A percentile compares a stretch with the other conserved stretches of the same genome.
Evolutionary conservation across 2,113 vertebrate species (phyloP).

Genomic region (Fulica atra): DNA sequence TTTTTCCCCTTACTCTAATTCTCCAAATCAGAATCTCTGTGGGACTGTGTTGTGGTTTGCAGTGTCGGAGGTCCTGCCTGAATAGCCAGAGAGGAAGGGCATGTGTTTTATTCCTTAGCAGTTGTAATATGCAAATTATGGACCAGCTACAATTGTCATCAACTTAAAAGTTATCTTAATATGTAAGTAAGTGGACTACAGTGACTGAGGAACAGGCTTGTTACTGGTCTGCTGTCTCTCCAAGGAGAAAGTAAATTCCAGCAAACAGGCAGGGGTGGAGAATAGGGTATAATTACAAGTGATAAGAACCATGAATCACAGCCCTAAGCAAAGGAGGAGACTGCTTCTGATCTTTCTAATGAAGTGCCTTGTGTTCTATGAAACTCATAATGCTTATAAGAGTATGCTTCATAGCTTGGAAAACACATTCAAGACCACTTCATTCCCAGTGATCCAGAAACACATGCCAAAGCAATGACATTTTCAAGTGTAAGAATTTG

Average conservation of each 20-base stretch:
- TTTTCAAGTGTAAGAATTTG: not conserved
- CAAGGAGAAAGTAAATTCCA: not conserved
- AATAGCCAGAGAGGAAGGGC: not conserved
- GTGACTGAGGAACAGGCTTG: not conserved
- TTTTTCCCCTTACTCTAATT: not conserved
- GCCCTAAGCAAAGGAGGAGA: constrained; percentile 7
- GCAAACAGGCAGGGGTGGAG: not conserved
- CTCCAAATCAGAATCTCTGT: not conserved
- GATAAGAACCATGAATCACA: constrained; percentile 12
- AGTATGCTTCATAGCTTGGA: not conserved
- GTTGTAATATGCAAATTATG: not conserved
- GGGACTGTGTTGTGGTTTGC: not conserved
- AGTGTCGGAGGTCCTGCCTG: not conserved
- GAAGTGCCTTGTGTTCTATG: not conserved
- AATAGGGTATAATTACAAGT: not conserved
- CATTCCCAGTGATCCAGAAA: not conserved
- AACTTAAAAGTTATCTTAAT: not conserved
- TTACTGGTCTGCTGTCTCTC: not conserved
- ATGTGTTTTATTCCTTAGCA: not conserved
- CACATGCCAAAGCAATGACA: not conserved
- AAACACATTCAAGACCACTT: not conserved
- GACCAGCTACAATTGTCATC: not conserved
- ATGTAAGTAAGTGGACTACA: not conserved
- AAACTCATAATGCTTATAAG: not conserved
- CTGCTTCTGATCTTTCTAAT: not conserved